These are phyloP conservation scores for Mesorhabditis spiculigera DNA, from an alignment of 2,888 invertebrate species.

Conservation along the genomic window DNA sequence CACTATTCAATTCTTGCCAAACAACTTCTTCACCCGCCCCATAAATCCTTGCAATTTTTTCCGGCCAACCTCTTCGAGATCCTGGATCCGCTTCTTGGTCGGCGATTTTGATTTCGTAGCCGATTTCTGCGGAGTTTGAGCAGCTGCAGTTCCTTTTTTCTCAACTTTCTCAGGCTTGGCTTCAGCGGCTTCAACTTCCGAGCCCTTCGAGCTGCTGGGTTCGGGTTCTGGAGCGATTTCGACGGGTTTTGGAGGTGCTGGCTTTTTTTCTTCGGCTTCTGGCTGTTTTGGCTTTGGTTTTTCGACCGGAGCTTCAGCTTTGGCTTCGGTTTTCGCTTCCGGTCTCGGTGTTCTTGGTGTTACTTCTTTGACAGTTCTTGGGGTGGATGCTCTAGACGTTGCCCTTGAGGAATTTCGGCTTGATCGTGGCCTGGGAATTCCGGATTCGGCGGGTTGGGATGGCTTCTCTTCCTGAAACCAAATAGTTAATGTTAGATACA, in stretches of 20 bases:
- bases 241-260: neutral
- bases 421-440: neutral
- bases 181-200: neutral
- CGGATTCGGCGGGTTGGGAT: neutral
- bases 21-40: no score
- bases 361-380: neutral
- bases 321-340: neutral
- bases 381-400: neutral
- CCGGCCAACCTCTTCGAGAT: conserved; percentile 1
- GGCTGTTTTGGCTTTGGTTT: neutral
- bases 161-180: neutral
- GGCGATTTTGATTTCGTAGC: neutral
- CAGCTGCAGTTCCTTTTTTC: neutral
- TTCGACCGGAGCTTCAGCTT: neutral
- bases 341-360: no score
- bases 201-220: no score
- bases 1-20: no score
- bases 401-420: neutral
- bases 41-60: neutral
- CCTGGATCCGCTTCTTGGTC: neutral
- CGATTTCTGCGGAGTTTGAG: no score
- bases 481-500: no score
- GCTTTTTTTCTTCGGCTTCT: neutral
- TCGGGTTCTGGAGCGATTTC: neutral
- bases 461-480: neutral